A percentile compares a stretch with the other conserved stretches of the same genome.
phyloP scores from a whole-genome alignment of 1,140 invertebrate species.

The Diorhabda carinulata region DNA sequence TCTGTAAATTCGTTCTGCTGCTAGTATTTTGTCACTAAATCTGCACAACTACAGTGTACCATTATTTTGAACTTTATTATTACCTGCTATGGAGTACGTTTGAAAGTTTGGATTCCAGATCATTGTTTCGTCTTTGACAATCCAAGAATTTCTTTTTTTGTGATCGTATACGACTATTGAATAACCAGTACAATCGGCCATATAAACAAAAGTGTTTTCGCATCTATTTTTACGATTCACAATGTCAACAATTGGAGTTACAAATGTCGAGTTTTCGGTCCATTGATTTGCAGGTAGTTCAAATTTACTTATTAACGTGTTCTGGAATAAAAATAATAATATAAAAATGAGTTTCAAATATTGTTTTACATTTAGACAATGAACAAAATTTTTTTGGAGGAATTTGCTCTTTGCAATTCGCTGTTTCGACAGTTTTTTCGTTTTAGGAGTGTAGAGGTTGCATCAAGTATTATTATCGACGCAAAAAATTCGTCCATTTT shows the following conservation, averaged over 20 bases:
- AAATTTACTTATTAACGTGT: background rate
- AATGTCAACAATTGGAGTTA: conserved; percentile 57
- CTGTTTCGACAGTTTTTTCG: too few species aligned
- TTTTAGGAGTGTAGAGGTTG: too few species aligned
- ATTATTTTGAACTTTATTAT: background rate
- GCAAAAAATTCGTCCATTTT: too few species aligned
- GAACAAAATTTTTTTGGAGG: too few species aligned
- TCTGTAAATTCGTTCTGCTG: too few species aligned
- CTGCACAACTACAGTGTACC: background rate
- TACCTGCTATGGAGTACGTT: conserved; percentile 56
- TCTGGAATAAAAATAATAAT: background rate
- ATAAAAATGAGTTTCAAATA: too few species aligned
- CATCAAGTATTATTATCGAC: too few species aligned
- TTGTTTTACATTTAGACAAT: too few species aligned
- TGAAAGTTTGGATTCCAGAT: conserved; percentile 65
- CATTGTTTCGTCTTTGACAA: conserved; percentile 62
- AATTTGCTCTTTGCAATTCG: too few species aligned
- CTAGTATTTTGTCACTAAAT: too few species aligned
- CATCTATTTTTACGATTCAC: conserved; percentile 49
- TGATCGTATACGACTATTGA: conserved; percentile 66
- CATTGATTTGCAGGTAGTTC: conserved; percentile 4
- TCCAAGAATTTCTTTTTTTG: conserved; percentile 57
- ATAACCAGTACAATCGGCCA: conserved; percentile 64
- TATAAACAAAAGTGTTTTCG: conserved; percentile 62
- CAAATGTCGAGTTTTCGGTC: background rate